phyloP scores from a whole-genome alignment of 2,888 invertebrate species.

The Trachelus tabidus region DNA sequence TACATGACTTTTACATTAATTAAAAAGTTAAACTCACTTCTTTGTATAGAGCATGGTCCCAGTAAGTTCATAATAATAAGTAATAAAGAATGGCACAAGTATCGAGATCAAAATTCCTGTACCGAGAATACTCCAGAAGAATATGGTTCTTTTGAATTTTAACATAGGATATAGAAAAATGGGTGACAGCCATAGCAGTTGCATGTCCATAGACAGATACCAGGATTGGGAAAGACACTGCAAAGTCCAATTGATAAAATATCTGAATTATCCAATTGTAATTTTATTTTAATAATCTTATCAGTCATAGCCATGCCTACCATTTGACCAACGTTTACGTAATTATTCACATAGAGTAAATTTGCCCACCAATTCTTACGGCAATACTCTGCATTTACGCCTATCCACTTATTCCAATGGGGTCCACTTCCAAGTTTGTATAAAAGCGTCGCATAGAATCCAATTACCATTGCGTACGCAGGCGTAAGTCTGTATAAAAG shows the following conservation, averaged over 20 bases:
- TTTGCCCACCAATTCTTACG: slow-evolving; percentile 64
- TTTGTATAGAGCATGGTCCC: slow-evolving; percentile 59
- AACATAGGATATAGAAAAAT: slow-evolving; percentile 56
- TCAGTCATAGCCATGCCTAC: slow-evolving; percentile 37
- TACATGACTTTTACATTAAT: neutral
- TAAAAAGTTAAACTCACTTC: slow-evolving; percentile 40
- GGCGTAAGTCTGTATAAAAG: slow-evolving; percentile 74
- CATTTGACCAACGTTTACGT: slow-evolving; percentile 51
- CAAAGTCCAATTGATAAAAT: slow-evolving; percentile 17
- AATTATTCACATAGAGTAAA: slow-evolving; percentile 64
- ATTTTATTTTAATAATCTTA: slow-evolving; percentile 73
- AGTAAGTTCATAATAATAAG: slow-evolving; percentile 43
- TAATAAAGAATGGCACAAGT: slow-evolving; percentile 48
- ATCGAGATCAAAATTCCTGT: slow-evolving; percentile 44
- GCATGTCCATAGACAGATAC: slow-evolving; percentile 66
- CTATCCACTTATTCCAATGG: slow-evolving; percentile 74
- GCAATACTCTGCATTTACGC: slow-evolving; percentile 58
- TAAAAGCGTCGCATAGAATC: slow-evolving; percentile 79
- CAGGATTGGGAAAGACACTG: slow-evolving; percentile 71
- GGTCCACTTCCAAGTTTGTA: slow-evolving; percentile 79
- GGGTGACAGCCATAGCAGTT: slow-evolving; percentile 56
- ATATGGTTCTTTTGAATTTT: slow-evolving; percentile 34
- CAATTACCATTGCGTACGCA: slow-evolving; percentile 77
- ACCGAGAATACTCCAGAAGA: slow-evolving; percentile 39
- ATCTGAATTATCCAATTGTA: slow-evolving; percentile 70